Base-by-base conservation (phyloP, 2,113 vertebrate genomes). In the Scatophagus argus region DNA sequence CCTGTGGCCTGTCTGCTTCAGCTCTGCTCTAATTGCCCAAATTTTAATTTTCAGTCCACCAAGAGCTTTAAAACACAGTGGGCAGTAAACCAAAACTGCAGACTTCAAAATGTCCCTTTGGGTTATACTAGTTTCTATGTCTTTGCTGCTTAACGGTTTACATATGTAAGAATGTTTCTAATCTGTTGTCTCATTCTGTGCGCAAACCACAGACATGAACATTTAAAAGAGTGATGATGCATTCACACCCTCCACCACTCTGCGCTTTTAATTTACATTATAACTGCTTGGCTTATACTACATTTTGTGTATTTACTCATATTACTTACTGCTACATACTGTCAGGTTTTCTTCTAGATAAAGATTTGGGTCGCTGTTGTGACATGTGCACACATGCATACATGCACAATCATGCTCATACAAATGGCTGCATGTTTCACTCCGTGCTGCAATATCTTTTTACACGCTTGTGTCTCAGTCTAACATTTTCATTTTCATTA, bases 401-500 rank as follows among this genome's bases (percentile, higher is more conserved):
- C 31, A 21, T 17, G 23, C 47, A 43, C 51, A 39, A 16, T 56
- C 32, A 31, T 21, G 32, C 72, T 64, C 21, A 13, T 55, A 27
- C 49, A 34, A 84, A 83, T 82, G 56, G 63, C 63, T 74, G 10
- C 49, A 38, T 77, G 76, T 86, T 82, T 81, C 66, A 72, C 59
- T 68, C 29, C 49, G 63, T 68, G 82, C 81, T 63, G 38, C 46
- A 49, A 73, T 84, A 75, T 67, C 62, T 73, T 77, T 74, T 67
- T 36, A 83, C 44, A 74, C 52, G 60, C 67, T 61, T 46, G 72
- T 74, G 82, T 91, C 69, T 80, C 72, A 43, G 38, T 52, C 52
- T 92, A 93, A 90, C 87, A 92, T 91, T 93, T 93, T 82, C 71
- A 68, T 90, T 90, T 92, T 86, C 82, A 90, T 91, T 79, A 83